phyloP scores from a whole-genome alignment of 2,113 vertebrate genomes.

The Protobothrops mucrosquamatus region DNA sequence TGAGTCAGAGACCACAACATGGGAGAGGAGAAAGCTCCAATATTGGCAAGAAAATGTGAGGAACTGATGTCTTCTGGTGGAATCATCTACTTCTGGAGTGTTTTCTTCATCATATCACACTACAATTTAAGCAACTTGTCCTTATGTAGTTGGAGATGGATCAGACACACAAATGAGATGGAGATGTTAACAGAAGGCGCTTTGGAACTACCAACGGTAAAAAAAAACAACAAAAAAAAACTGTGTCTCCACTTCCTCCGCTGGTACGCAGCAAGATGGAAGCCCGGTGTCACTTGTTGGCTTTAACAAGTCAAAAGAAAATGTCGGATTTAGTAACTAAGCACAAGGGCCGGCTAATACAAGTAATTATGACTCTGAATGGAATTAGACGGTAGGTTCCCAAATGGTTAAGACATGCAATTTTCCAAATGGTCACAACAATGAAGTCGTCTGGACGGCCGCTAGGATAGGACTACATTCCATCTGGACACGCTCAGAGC shows the following conservation, averaged over 20 bases:
- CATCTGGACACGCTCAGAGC: conserved; percentile 50
- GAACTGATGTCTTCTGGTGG: conserved; percentile 1
- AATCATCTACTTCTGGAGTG: conserved; percentile 2
- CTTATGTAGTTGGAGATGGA: conserved; percentile 1
- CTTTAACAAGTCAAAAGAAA: not conserved
- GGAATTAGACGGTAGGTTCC: conserved; percentile 5
- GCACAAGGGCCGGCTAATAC: conserved; percentile 24
- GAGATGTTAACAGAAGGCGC: conserved; percentile 15
- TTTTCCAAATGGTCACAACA: conserved; percentile 25
- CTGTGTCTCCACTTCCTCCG: not conserved
- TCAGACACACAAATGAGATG: not conserved
- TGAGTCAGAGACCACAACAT: not conserved
- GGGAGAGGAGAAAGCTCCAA: not conserved
- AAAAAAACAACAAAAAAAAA: not conserved
- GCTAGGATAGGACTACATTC: conserved; percentile 29
- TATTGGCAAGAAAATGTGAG: not conserved
- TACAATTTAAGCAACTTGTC: not conserved
- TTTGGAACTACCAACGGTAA: conserved; percentile 4
- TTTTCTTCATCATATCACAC: conserved; percentile 24
- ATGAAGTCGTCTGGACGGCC: conserved; percentile 32
- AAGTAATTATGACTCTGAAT: not conserved
- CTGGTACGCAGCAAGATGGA: conserved; percentile 40
- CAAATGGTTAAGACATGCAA: conserved; percentile 25
- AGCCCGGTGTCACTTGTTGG: not conserved
- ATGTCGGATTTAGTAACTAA: not conserved